Percentiles rank a stretch among this genome's conserved stretches.
phyloP scores from a whole-genome alignment of 1,140 invertebrate species.

The Bombus cullumanus region DNA sequence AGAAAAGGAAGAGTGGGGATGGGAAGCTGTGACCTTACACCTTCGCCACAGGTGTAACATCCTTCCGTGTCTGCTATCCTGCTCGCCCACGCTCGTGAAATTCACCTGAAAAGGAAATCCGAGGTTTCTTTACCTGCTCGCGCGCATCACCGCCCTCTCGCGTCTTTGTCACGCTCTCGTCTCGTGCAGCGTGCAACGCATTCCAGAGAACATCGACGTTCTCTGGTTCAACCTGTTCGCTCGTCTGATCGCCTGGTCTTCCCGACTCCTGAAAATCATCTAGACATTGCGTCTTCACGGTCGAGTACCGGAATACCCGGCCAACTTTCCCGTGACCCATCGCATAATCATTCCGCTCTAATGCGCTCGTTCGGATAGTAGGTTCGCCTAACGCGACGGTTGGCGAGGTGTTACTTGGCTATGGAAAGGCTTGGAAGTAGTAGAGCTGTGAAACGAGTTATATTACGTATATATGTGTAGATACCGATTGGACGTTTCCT shows the following conservation, averaged over 20 bases:
- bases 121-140: slow-evolving; percentile 61
- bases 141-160: slow-evolving; percentile 22
- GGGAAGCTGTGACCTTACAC: slow-evolving; percentile 69
- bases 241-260: slow-evolving; percentile 61
- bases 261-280: slow-evolving; percentile 69
- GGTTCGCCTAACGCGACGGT: too few relatives aligned
- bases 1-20: slow-evolving; percentile 31
- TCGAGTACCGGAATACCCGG: not conserved
- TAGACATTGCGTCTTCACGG: slow-evolving; percentile 58
- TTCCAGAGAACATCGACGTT: slow-evolving; percentile 7
- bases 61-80: slow-evolving; percentile 70
- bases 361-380: not conserved
- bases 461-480: too few relatives aligned
- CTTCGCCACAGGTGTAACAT: slow-evolving; percentile 60
- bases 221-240: not conserved
- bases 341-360: not conserved
- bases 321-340: slow-evolving; percentile 15
- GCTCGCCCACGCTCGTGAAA: slow-evolving; percentile 76
- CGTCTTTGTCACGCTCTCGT: slow-evolving; percentile 8
- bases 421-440: too few relatives aligned
- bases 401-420: too few relatives aligned
- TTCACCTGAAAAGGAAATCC: slow-evolving; percentile 80
- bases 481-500: not conserved
- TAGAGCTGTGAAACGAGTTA: too few relatives aligned
- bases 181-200: not conserved